phyloP scores from a whole-genome alignment of 2,797 vertebrate genomes.

The Pterois miles region DNA sequence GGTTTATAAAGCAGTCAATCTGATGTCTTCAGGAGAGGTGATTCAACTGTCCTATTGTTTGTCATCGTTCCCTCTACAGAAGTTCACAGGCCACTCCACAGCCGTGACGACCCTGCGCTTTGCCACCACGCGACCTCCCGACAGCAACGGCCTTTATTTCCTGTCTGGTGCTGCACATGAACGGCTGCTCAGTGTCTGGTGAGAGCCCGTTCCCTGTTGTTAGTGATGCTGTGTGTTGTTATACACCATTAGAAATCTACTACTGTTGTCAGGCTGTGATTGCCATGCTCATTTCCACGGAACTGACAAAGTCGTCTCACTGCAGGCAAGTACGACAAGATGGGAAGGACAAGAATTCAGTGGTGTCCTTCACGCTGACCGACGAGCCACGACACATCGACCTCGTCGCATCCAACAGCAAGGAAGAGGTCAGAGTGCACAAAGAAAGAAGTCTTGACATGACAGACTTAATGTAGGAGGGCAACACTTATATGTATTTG shows the following conservation, averaged over 20 bases:
- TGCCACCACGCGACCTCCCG: constrained; percentile 89
- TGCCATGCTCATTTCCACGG: not conserved
- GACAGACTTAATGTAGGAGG: not conserved
- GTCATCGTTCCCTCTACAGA: constrained; percentile 75
- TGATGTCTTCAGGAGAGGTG: not conserved
- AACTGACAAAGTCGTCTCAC: constrained; percentile 24
- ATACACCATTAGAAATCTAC: not conserved
- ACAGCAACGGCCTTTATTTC: constrained; percentile 95
- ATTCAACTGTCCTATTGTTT: not conserved
- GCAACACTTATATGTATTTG: not conserved
- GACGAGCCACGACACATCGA: constrained; percentile 92
- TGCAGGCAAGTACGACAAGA: constrained; percentile 95
- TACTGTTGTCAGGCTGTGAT: not conserved
- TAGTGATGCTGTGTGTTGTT: too few relatives aligned
- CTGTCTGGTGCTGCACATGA: constrained; percentile 94
- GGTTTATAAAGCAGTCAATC: not conserved
- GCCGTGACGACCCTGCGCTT: constrained; percentile 93
- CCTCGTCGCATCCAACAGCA: constrained; percentile 89
- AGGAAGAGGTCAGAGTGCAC: constrained; percentile 88
- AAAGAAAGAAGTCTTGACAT: not conserved
- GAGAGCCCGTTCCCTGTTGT: constrained; percentile 56
- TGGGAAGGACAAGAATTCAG: constrained; percentile 94
- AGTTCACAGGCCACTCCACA: constrained; percentile 96
- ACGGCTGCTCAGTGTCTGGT: constrained; percentile 97
- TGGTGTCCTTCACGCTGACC: constrained; percentile 94